phyloP scores from a whole-genome alignment of 2,797 vertebrate species.

The Pangasius djambal region DNA sequence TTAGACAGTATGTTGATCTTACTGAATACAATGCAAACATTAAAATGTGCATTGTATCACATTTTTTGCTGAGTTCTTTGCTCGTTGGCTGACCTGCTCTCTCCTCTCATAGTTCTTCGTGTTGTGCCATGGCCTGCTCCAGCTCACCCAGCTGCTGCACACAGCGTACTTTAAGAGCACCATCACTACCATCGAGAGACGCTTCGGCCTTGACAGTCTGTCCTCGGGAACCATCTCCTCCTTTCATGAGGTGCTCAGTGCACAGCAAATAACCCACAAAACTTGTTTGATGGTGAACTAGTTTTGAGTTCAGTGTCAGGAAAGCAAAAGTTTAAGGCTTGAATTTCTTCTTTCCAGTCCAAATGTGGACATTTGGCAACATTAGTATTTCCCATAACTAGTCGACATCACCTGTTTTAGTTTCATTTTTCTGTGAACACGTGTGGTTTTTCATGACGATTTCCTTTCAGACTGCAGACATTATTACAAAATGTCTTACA shows the following conservation, averaged over 20 bases:
- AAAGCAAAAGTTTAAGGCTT: not conserved
- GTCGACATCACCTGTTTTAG: not conserved
- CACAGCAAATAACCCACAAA: not conserved
- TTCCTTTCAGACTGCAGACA: not conserved
- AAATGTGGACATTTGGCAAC: not conserved
- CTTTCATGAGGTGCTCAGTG: conserved; percentile 84
- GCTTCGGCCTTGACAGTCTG: conserved; percentile 94
- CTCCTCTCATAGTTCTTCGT: conserved; percentile 83
- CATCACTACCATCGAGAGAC: conserved; percentile 93
- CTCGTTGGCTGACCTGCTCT: not conserved
- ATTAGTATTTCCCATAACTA: not conserved
- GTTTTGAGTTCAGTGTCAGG: not conserved
- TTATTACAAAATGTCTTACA: conserved; percentile 18
- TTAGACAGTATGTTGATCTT: conserved; percentile 5
- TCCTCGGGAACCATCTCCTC: conserved; percentile 95
- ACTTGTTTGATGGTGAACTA: not conserved
- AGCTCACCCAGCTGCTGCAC: conserved; percentile 93
- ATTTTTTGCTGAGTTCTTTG: not conserved
- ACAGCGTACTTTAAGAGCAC: conserved; percentile 96
- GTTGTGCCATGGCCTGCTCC: conserved; percentile 90
- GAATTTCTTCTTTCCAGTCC: not conserved
- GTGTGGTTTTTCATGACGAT: conserved; percentile 5
- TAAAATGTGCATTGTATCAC: not conserved
- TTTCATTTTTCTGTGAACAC: conserved; percentile 2
- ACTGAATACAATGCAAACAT: not conserved